phyloP scores from a whole-genome alignment of 2,113 vertebrate genomes.

The Scophthalmus maximus region DNA sequence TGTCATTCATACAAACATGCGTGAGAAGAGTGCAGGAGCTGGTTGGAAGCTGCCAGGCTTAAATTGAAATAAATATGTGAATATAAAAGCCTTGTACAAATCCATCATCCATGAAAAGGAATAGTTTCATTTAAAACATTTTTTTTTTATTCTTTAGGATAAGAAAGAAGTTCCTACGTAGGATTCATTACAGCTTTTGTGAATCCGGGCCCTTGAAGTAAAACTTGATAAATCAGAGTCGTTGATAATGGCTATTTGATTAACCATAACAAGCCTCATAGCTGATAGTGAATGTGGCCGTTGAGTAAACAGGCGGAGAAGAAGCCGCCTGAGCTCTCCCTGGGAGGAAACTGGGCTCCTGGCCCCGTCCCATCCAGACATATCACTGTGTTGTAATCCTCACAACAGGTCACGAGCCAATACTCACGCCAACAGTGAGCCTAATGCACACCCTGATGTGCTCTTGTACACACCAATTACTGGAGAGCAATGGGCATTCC shows the following conservation, averaged over 20 bases:
- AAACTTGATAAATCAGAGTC: background rate
- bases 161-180: background rate
- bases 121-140: background rate
- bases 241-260: background rate
- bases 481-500: conserved; percentile 30
- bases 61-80: background rate
- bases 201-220: background rate
- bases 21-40: background rate
- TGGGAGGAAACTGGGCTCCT: conserved; percentile 45
- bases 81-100: background rate
- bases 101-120: background rate
- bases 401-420: conserved; percentile 71
- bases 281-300: background rate
- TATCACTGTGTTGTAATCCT: conserved; percentile 68
- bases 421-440: conserved; percentile 48
- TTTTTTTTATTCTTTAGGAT: background rate
- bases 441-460: conserved; percentile 30
- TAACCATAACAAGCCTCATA: background rate
- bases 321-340: conserved; percentile 31
- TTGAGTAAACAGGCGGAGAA: background rate
- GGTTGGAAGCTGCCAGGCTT: background rate
- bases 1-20: background rate
- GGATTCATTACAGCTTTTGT: background rate
- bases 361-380: conserved; percentile 56
- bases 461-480: conserved; percentile 33